Percentiles rank a stretch among this genome's conserved stretches.
These are phyloP conservation scores for Ailurus styani DNA, from an alignment of 2,113 vertebrate genomes.

Conservation along the genomic window DNA sequence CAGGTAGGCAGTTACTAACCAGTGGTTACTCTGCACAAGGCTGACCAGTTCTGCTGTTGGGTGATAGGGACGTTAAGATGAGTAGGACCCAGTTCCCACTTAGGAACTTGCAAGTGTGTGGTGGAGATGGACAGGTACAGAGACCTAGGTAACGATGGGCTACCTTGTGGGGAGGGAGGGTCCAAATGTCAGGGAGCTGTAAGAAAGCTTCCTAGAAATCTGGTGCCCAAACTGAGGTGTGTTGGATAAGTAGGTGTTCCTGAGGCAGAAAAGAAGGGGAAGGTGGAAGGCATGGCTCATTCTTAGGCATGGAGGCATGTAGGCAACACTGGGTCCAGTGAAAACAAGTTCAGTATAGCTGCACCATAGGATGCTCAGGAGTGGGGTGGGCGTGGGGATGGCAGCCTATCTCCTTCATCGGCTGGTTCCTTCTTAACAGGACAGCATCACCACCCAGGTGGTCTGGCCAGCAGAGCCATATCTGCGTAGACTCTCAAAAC, in stretches of 20 bases:
- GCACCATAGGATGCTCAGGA: accelerated
- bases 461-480: not conserved
- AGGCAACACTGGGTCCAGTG: too few species aligned
- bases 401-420: not conserved
- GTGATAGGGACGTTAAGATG: not conserved
- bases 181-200: not conserved
- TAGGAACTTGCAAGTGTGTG: not conserved
- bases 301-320: not conserved
- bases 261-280: not conserved
- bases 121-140: not conserved
- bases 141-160: accelerated
- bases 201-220: not conserved
- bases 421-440: not conserved
- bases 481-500: accelerated
- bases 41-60: accelerated
- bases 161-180: not conserved
- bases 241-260: accelerated
- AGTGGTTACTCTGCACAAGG: not conserved
- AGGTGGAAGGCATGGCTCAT: accelerated
- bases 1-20: not conserved
- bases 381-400: accelerated
- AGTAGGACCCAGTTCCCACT: accelerated
- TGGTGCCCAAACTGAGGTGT: not conserved
- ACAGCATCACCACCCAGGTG: accelerated
- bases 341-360: not conserved